Evolutionary conservation across 2,797 vertebrate species (phyloP), one percentile per base, ranked within the genome.

Genomic region (Chromobotia macracanthus): DNA sequence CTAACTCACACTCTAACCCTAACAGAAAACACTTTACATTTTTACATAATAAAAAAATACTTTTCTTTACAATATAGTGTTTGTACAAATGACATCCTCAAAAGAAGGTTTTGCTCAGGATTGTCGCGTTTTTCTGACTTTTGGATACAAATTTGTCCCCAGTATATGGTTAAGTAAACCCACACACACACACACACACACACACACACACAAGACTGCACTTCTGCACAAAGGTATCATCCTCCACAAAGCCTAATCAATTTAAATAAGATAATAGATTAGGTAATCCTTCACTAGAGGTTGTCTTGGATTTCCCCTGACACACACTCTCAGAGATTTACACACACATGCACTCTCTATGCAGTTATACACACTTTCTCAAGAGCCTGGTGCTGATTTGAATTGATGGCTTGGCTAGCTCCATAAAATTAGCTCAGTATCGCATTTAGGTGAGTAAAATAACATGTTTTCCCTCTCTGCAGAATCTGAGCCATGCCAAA

Each of bases 391-490:
- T 6, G 35, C 35, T 76, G 75, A 76, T 65, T 48, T 76, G 61
- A 76, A 81, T 76, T 55, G 58, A 81, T 81, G 72, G 73, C 79
- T 76, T 71, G 79, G 48, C 72, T 64, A 48, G 56, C 79, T 31
- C 5, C 5, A 56, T 71, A 73, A 81, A 81, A 72, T 81, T 81
- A 72, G 50, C 67, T 68, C 41, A n/a, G 10, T 69, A 63, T 63
- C 16, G 58, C 79, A 58, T 71, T 76, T 63, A 75, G 67, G 67
- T 71, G 68, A 76, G 46, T 70, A 44, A 75, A 76, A 71, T 64
- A 77, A 66, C 69, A 75, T 60, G 75, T 77, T 77, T 61, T 60
- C n/a, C 23, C 66, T 50, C 67, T 61, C n/a, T 70, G 28, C 3
- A 0, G 56, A 70, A 55, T 46, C 46, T 25, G 19, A 70, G 55